Percentiles rank a stretch among this genome's conserved stretches.
phyloP scores from a whole-genome alignment of 2,797 vertebrate species.

The Streptopelia turtur region DNA sequence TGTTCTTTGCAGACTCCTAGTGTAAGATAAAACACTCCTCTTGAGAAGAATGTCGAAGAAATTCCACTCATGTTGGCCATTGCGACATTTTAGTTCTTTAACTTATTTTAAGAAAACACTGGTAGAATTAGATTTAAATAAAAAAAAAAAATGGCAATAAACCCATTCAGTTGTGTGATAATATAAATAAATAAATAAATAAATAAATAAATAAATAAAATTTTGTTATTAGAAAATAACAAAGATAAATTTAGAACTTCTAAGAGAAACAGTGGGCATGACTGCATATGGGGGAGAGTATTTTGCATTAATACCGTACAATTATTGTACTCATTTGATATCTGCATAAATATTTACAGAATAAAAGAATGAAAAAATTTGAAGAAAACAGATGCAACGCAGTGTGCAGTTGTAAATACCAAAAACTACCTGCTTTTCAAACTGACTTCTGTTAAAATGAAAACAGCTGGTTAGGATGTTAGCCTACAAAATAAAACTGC shows the following conservation, averaged over 20 bases:
- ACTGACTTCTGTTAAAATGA: not conserved
- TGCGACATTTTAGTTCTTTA: not conserved
- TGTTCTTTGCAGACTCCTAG: not conserved
- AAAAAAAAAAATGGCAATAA: not conserved
- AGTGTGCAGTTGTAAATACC: not conserved
- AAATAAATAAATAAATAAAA: no score
- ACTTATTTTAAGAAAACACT: not conserved
- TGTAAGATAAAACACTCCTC: not conserved
- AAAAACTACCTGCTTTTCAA: not conserved
- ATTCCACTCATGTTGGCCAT: not conserved
- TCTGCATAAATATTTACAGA: not conserved
- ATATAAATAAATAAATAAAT: no score
- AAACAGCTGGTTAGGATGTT: not conserved
- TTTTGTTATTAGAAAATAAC: not conserved
- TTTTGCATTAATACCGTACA: not conserved
- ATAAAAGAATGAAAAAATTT: not conserved
- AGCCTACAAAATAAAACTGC: not conserved
- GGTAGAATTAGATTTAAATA: not conserved
- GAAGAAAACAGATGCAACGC: not conserved
- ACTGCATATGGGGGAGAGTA: not conserved
- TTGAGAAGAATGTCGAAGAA: not conserved
- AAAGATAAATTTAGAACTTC: not conserved
- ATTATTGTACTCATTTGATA: not conserved
- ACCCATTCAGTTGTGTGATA: not conserved
- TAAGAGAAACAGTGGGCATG: not conserved